phyloP scores from a whole-genome alignment of 2,797 vertebrate species.

The Epinephelus malabaricus region DNA sequence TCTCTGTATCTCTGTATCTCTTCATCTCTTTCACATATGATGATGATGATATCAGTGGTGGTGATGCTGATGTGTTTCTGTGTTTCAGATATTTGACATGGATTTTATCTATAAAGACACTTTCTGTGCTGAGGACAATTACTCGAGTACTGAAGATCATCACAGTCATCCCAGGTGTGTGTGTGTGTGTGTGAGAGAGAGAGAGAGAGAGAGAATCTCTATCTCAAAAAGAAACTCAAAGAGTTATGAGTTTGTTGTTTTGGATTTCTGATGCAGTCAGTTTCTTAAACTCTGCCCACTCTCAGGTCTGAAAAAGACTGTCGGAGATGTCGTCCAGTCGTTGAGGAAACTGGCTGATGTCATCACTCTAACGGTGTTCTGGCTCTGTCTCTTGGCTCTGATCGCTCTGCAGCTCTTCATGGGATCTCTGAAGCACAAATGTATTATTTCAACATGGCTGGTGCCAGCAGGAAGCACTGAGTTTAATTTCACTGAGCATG shows the following conservation, averaged over 20 bases:
- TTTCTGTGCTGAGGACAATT: constrained; percentile 89
- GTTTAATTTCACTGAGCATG: constrained; percentile 82
- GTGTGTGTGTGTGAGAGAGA: constrained; percentile 19
- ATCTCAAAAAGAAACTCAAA: no score
- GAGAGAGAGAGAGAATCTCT: no score
- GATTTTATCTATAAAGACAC: constrained; percentile 89
- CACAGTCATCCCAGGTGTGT: constrained; percentile 91
- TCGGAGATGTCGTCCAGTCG: constrained; percentile 90
- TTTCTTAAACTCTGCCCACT: neutral
- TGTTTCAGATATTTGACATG: constrained; percentile 85
- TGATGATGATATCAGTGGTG: neutral
- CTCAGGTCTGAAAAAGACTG: constrained; percentile 91
- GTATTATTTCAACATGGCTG: constrained; percentile 78
- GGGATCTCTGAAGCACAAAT: constrained; percentile 90
- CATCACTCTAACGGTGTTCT: constrained; percentile 90
- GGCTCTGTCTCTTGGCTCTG: constrained; percentile 89
- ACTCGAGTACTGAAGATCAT: constrained; percentile 93
- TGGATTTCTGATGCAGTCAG: neutral
- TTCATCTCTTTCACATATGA: no score
- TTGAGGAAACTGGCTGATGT: constrained; percentile 91
- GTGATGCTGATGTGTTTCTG: neutral
- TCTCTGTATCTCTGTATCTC: no score
- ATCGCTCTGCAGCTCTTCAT: constrained; percentile 92
- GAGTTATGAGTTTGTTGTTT: neutral
- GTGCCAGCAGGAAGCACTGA: constrained; percentile 45